Evolutionary conservation across 1,140 invertebrate genomes (phyloP).

Genomic region (Pseudomyrmex concolor): DNA sequence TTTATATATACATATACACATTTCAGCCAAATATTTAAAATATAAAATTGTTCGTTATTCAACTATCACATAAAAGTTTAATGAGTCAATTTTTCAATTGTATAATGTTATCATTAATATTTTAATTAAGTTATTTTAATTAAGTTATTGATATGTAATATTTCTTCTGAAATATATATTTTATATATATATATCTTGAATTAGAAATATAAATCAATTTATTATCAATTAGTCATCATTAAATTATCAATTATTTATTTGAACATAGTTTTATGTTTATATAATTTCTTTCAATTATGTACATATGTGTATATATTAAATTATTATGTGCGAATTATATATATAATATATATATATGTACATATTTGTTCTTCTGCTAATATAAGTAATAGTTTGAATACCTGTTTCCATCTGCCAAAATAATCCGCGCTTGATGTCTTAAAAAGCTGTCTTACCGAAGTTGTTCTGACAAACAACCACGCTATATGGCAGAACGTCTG

Average conservation of each 20-base stretch:
- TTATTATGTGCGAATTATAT: not conserved
- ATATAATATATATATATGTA: too few species aligned
- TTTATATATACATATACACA: not conserved
- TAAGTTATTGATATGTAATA: not conserved
- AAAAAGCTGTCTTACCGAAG: constrained; percentile 2
- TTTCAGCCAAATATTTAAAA: not conserved
- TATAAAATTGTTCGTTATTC: not conserved
- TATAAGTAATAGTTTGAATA: constrained; percentile 3
- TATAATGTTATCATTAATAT: not conserved
- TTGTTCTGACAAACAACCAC: constrained; percentile 17
- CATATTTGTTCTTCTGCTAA: not conserved
- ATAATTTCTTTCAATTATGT: too few species aligned
- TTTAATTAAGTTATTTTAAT: not conserved
- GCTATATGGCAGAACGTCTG: not conserved
- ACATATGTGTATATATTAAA: not conserved
- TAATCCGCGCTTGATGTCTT: not conserved
- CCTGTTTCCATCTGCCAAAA: not conserved
- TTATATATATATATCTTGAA: too few species aligned
- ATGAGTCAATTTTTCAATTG: not conserved
- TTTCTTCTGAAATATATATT: not conserved
- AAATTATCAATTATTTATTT: too few species aligned
- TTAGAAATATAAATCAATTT: too few species aligned
- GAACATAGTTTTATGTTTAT: too few species aligned
- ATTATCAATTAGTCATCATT: not conserved
- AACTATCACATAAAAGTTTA: not conserved